These are phyloP conservation scores for Epinotia bilunana DNA, from an alignment of 2,888 invertebrate species.

Conservation along the genomic window DNA sequence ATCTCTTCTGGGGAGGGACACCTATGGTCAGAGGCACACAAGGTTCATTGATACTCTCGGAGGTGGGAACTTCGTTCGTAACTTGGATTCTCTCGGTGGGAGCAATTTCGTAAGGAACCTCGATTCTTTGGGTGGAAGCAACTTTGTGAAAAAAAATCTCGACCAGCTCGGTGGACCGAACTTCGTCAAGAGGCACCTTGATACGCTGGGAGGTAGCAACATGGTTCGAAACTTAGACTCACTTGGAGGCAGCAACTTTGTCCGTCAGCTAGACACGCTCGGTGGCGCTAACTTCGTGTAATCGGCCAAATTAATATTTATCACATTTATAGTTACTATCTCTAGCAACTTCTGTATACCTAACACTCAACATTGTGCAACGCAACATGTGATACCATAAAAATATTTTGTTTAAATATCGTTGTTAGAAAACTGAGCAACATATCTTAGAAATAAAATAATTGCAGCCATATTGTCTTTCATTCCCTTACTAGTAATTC, in stretches of 20 bases:
- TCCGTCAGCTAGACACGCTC: slow-evolving; percentile 70
- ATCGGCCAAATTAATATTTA: slow-evolving; percentile 44
- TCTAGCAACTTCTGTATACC: slow-evolving; percentile 16
- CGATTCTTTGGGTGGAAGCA: slow-evolving; percentile 73
- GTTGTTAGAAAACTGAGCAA: slow-evolving; percentile 41
- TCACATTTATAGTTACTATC: slow-evolving; percentile 12
- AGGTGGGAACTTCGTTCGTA: slow-evolving; percentile 72
- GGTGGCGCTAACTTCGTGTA: slow-evolving; percentile 75
- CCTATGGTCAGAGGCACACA: slow-evolving; percentile 49
- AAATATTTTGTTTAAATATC: slow-evolving; percentile 48
- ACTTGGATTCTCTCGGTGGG: slow-evolving; percentile 74
- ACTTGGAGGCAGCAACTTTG: slow-evolving; percentile 81
- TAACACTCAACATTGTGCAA: slow-evolving; percentile 50
- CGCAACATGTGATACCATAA: slow-evolving; percentile 64
- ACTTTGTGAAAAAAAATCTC: slow-evolving; percentile 75
- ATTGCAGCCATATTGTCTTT: slow-evolving; percentile 35
- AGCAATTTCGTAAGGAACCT: slow-evolving; percentile 75
- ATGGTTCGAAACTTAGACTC: slow-evolving; percentile 77
- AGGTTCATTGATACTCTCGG: slow-evolving; percentile 66
- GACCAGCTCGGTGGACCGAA: slow-evolving; percentile 77
- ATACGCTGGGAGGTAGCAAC: slow-evolving; percentile 76
- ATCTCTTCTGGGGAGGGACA: slow-evolving; percentile 52
- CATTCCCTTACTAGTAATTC: slow-evolving; percentile 29
- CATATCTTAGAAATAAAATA: slow-evolving; percentile 42
- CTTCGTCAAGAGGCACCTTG: slow-evolving; percentile 72